These are phyloP conservation scores for Rattus rattus DNA, from an alignment of 2,113 vertebrate genomes.

Conservation along the genomic window DNA sequence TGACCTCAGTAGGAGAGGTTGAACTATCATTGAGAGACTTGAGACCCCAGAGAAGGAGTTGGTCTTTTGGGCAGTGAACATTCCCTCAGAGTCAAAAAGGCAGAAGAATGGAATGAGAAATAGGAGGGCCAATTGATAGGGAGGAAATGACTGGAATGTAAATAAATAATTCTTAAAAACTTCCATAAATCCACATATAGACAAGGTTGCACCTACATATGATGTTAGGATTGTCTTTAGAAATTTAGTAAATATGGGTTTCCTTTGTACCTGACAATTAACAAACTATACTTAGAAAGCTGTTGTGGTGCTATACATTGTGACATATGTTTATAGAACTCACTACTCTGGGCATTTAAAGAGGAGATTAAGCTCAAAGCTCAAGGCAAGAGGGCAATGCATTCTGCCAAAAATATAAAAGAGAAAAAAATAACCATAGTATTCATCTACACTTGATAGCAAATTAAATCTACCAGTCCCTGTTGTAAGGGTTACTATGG, in stretches of 20 bases:
- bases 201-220: neutral
- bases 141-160: no score
- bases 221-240: neutral
- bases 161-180: neutral
- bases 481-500: neutral
- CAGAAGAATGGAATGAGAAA: no score
- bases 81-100: no score
- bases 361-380: neutral
- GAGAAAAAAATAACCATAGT: neutral
- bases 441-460: neutral
- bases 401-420: neutral
- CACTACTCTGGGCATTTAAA: neutral
- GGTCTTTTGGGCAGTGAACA: no score
- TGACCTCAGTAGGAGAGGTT: no score
- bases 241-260: neutral
- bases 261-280: neutral
- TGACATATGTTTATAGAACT: neutral
- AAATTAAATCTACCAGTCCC: neutral
- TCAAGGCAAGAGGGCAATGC: neutral
- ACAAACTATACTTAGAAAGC: neutral
- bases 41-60: no score
- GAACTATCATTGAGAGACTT: no score
- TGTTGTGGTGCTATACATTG: neutral
- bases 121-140: no score
- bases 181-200: neutral